Conservation (phyloP, 2,113 vertebrate genomes). For the Sturnus vulgaris region DNA sequence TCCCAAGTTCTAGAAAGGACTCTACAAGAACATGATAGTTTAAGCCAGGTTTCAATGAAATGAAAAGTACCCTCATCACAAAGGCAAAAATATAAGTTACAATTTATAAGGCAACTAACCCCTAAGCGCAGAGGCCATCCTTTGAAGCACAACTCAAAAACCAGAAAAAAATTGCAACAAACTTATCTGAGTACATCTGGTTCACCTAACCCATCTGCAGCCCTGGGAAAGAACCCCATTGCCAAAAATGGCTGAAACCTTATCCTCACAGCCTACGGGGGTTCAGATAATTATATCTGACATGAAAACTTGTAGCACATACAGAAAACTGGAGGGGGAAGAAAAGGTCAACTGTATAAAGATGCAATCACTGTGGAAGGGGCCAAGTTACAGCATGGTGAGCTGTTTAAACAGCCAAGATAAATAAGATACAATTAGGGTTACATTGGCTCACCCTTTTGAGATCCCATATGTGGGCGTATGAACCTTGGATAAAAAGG, state of each 20-base stretch:
- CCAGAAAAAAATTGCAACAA: conserved; percentile 34
- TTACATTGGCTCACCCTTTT: conserved; percentile 56
- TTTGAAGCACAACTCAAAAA: conserved; percentile 51
- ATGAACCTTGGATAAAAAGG: conserved; percentile 18
- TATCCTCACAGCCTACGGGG: conserved; percentile 62
- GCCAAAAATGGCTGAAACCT: conserved; percentile 63
- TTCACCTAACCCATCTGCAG: conserved; percentile 60
- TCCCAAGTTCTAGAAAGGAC: not conserved
- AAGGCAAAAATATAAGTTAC: not conserved
- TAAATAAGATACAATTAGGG: conserved; percentile 57
- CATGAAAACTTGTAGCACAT: conserved; percentile 66
- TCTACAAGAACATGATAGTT: not conserved
- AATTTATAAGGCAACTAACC: conserved; percentile 14
- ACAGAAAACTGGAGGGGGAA: conserved; percentile 50
- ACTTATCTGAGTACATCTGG: conserved; percentile 61
- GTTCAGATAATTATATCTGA: conserved; percentile 65
- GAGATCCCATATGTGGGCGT: conserved; percentile 34
- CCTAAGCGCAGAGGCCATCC: not conserved
- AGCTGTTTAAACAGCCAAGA: conserved; percentile 53
- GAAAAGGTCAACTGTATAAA: conserved; percentile 65
- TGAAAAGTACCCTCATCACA: not conserved
- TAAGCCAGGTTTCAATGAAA: not conserved
- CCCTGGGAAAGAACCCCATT: conserved; percentile 56
- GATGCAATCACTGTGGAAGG: conserved; percentile 42
- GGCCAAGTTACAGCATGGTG: conserved; percentile 57